phyloP scores from a whole-genome alignment of 1,140 invertebrate genomes.

The Brachionus plicatilis region DNA sequence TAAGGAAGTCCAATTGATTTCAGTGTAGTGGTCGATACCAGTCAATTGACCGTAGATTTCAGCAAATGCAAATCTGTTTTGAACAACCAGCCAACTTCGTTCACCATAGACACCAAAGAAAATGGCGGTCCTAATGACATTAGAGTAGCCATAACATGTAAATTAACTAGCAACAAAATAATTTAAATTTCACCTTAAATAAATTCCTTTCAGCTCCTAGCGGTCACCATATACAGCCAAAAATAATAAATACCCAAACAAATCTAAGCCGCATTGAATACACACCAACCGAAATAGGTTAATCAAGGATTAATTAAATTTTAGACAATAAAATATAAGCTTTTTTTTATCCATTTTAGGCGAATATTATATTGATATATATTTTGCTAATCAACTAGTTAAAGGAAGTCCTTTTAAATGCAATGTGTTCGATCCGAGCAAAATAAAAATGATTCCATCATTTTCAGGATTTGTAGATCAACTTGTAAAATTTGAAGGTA shows the following conservation, averaged over 20 bases:
- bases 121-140: background rate
- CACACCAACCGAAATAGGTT: constrained; percentile 25
- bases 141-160: constrained; percentile 4
- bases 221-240: background rate
- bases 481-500: constrained; percentile 45
- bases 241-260: constrained; percentile 17
- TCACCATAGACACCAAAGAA: constrained; percentile 29
- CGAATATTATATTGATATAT: constrained; percentile 39
- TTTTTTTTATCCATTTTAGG: background rate
- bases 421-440: constrained; percentile 51
- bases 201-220: background rate
- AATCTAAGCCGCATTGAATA: constrained; percentile 27
- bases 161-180: background rate
- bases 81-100: background rate
- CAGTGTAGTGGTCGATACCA: constrained; percentile 4
- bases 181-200: background rate
- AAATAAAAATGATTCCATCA: constrained; percentile 49
- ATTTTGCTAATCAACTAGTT: constrained; percentile 16
- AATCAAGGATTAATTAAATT: constrained; percentile 23
- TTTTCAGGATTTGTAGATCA: constrained; percentile 54
- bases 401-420: constrained; percentile 49
- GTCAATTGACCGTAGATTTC: constrained; percentile 20
- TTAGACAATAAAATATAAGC: background rate
- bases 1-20: constrained; percentile 30
- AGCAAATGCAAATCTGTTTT: constrained; percentile 3